Evolutionary conservation across 2,113 vertebrate genomes (phyloP).

Genomic region (Accipiter cooperii): DNA sequence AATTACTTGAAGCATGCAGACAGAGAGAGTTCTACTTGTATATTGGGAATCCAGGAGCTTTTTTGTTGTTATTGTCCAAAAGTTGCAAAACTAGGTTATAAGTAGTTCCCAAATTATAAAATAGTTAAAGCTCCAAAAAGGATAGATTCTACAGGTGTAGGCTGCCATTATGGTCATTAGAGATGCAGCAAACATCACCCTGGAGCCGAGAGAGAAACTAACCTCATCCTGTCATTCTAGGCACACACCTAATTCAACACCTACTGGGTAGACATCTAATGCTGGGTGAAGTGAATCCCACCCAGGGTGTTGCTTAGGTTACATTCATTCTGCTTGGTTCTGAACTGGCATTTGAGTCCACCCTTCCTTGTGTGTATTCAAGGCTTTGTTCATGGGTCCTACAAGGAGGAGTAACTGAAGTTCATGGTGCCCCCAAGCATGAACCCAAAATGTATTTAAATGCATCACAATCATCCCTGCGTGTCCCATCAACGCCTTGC

Average conservation of each 20-base stretch:
- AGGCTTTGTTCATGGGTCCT: not conserved
- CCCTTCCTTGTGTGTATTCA: not conserved
- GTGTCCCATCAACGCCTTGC: not conserved
- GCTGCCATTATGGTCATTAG: not conserved
- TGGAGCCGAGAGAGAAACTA: not conserved
- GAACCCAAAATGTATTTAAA: not conserved
- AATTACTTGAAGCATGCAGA: not conserved
- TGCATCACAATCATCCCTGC: not conserved
- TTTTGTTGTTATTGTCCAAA: not conserved
- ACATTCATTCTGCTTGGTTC: not conserved
- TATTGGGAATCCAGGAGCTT: not conserved
- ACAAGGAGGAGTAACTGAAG: not conserved
- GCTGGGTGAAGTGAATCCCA: not conserved
- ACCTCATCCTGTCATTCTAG: not conserved
- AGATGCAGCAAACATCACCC: not conserved
- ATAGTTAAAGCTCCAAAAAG: not conserved
- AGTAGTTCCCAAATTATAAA: not conserved
- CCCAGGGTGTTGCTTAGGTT: not conserved
- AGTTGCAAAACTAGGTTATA: not conserved
- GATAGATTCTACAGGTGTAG: not conserved
- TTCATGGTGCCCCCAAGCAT: not conserved
- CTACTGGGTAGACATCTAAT: not conserved
- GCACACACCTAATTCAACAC: not conserved
- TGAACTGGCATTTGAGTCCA: not conserved
- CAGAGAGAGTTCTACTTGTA: not conserved